Evolutionary conservation across 2,888 invertebrate genomes (phyloP).

Genomic region (Andrena haemorrhoa): DNA sequence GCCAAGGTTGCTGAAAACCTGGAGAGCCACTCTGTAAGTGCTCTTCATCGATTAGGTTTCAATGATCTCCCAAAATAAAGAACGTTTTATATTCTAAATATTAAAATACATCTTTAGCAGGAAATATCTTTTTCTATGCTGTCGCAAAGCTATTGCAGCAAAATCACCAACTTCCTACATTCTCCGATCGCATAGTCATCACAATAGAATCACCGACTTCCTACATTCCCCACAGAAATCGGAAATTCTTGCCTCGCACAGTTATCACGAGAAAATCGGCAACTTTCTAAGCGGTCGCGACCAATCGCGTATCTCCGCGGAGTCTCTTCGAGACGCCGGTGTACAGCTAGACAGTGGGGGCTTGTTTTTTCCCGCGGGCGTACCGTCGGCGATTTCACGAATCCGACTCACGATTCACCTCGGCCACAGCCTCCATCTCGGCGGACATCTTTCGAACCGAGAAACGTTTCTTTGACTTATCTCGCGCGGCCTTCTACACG

Average conservation of each 20-base stretch:
- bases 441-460: constrained; percentile 17
- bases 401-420: background rate
- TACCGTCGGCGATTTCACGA: constrained; percentile 14
- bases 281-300: constrained; percentile 20
- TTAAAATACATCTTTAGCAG: too few relatives aligned
- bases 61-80: background rate
- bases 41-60: background rate
- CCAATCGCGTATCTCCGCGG: background rate
- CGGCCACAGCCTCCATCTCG: constrained; percentile 19
- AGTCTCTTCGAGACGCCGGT: constrained; percentile 5
- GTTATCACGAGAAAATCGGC: background rate
- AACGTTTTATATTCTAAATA: background rate
- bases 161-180: constrained; percentile 14
- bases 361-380: background rate
- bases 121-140: background rate
- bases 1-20: background rate
- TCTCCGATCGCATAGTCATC: too few relatives aligned
- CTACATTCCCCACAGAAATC: too few relatives aligned
- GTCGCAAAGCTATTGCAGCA: background rate
- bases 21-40: background rate
- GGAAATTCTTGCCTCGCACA: background rate
- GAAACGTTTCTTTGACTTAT: constrained; percentile 28
- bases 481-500: constrained; percentile 15
- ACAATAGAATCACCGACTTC: too few relatives aligned
- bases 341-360: constrained; percentile 24